These are phyloP conservation scores for Colletes latitarsis DNA, from an alignment of 1,140 invertebrate species.

Conservation along the genomic window DNA sequence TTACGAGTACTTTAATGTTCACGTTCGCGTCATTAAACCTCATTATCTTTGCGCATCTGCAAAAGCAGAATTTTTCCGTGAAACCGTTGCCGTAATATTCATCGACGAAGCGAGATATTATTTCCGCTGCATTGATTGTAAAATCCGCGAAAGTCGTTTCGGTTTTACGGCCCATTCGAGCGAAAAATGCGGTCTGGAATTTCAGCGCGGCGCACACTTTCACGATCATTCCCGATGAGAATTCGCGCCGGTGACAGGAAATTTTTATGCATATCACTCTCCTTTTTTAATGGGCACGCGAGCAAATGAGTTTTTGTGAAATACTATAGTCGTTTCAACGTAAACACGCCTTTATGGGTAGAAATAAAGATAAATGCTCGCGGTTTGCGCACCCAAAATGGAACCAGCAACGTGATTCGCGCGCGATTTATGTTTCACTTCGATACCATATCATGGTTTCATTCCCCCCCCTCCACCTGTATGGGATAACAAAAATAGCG, in stretches of 20 bases:
- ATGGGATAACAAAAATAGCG: too few relatives aligned
- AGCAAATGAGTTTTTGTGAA: conserved; percentile 1
- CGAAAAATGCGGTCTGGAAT: conserved; percentile 37
- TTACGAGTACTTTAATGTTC: background rate
- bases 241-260: conserved; percentile 14
- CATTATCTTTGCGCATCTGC: conserved; percentile 15
- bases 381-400: conserved; percentile 12
- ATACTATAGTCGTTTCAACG: background rate
- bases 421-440: background rate
- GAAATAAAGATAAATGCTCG: conserved; percentile 4
- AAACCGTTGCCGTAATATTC: conserved; percentile 20
- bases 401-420: background rate
- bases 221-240: conserved; percentile 33
- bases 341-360: background rate
- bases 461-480: too few relatives aligned
- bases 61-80: conserved; percentile 21
- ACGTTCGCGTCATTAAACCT: background rate
- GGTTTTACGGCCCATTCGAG: conserved; percentile 39
- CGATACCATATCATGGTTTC: background rate
- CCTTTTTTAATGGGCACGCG: conserved; percentile 18
- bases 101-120: conserved; percentile 12
- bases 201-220: conserved; percentile 30
- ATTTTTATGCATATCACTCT: conserved; percentile 6
- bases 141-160: conserved; percentile 37
- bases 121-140: conserved; percentile 24